A percentile compares a stretch with the other conserved stretches of the same genome.
Conservation (phyloP, 2,797 vertebrate species). For the Stomatorhinus walkeri region DNA sequence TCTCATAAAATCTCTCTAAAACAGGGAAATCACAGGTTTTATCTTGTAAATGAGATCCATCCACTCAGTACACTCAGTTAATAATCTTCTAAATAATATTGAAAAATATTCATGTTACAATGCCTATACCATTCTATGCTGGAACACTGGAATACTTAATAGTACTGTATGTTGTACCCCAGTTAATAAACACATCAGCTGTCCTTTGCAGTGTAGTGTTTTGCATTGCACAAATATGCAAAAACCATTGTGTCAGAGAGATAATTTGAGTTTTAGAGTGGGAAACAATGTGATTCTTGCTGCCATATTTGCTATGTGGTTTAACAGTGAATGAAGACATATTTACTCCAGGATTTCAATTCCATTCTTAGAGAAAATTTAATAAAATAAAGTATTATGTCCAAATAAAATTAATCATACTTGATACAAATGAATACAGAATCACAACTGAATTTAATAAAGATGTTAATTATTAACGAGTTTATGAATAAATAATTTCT, state of each 20-base stretch:
- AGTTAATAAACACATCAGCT: neutral
- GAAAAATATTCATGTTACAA: neutral
- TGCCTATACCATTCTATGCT: neutral
- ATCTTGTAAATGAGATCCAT: conserved; percentile 2
- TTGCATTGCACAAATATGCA: neutral
- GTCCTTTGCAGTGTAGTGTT: neutral
- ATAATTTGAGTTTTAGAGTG: neutral
- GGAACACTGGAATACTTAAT: neutral
- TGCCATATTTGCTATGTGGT: neutral
- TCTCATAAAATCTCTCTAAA: conserved; percentile 11
- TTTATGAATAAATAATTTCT: conserved; percentile 45
- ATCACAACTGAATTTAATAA: conserved; percentile 39
- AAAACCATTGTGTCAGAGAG: neutral
- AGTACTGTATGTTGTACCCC: neutral
- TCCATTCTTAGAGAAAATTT: neutral
- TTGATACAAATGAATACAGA: conserved; percentile 28
- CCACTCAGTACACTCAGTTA: neutral
- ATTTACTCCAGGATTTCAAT: neutral
- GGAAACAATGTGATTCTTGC: neutral
- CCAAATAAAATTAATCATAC: conserved; percentile 1
- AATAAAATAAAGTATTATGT: conserved; percentile 2
- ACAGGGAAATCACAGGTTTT: neutral
- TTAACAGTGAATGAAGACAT: neutral
- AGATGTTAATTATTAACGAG: conserved; percentile 42
- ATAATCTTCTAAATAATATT: neutral